phyloP scores from a whole-genome alignment of 1,140 invertebrate species.

The Bombus balteatus region DNA sequence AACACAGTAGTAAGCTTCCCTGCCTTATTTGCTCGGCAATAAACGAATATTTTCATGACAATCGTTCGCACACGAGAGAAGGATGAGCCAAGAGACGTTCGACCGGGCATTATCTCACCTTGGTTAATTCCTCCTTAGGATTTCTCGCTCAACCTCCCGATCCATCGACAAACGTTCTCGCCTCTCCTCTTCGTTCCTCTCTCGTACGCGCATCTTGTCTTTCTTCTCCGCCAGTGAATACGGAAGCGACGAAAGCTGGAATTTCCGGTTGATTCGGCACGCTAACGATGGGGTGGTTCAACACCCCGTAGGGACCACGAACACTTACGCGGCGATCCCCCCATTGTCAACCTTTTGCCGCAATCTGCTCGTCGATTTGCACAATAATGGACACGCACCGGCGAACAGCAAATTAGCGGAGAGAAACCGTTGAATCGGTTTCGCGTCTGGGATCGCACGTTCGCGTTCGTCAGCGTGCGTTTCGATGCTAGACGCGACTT shows the following conservation, averaged over 20 bases:
- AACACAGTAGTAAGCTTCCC: not conserved
- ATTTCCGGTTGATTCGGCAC: slow-evolving; percentile 83
- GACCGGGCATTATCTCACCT: slow-evolving; percentile 59
- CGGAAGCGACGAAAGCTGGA: slow-evolving; percentile 81
- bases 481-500: not conserved
- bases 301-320: slow-evolving; percentile 69
- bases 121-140: slow-evolving; percentile 52
- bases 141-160: slow-evolving; percentile 8
- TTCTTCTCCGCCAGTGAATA: slow-evolving; percentile 66
- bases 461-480: not conserved
- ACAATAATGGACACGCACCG: slow-evolving; percentile 80
- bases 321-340: slow-evolving; percentile 53
- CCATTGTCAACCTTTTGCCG: slow-evolving; percentile 73
- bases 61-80: slow-evolving; percentile 47
- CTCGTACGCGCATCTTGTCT: slow-evolving; percentile 2
- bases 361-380: slow-evolving; percentile 78
- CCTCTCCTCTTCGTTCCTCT: not conserved
- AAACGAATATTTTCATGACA: slow-evolving; percentile 80
- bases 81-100: not conserved
- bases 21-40: slow-evolving; percentile 51
- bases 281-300: slow-evolving; percentile 81
- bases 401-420: slow-evolving; percentile 77
- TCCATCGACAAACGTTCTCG: not conserved
- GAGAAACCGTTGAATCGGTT: slow-evolving; percentile 73
- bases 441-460: not conserved